Evolutionary conservation across 2,888 invertebrate species (phyloP).

Genomic region (Zaprionus lineosus): DNA sequence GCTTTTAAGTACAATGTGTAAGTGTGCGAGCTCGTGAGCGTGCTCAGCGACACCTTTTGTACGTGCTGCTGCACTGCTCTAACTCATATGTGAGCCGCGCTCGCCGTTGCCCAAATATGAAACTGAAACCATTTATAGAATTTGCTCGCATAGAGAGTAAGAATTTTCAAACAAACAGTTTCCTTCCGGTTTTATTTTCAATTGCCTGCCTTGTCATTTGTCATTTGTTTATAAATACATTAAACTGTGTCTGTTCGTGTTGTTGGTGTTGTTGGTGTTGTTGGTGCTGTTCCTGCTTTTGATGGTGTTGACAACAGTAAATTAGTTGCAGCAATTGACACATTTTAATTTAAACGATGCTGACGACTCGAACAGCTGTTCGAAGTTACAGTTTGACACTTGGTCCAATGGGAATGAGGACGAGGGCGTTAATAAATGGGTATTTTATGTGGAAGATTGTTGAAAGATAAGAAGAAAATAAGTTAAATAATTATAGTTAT

Average conservation of each 20-base stretch:
- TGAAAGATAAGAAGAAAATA: too few species aligned
- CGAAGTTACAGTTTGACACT: conserved; percentile 25
- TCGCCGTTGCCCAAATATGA: conserved; percentile 28
- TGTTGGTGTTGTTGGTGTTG: conserved; percentile 5
- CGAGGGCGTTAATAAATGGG: too few species aligned
- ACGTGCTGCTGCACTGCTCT: conserved; percentile 39
- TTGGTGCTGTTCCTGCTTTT: conserved; percentile 19
- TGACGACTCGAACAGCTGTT: conserved; percentile 59
- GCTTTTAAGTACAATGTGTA: neutral
- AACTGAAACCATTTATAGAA: conserved; percentile 73
- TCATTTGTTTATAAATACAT: conserved; percentile 72
- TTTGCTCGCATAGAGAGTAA: conserved; percentile 39
- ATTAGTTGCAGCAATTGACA: conserved; percentile 71
- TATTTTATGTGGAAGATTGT: too few species aligned
- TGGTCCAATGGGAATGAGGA: neutral
- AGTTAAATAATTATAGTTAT: neutral
- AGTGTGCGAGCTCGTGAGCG: conserved; percentile 17
- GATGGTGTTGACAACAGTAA: conserved; percentile 58
- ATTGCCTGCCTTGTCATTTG: conserved; percentile 63
- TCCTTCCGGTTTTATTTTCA: conserved; percentile 77
- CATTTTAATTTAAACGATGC: conserved; percentile 66
- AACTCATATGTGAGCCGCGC: conserved; percentile 15
- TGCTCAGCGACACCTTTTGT: conserved; percentile 40
- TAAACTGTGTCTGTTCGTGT: conserved; percentile 21
- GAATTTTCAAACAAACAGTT: conserved; percentile 65